Evolutionary conservation across 2,113 vertebrate species (phyloP).

Genomic region (Cinclus mexicanus): DNA sequence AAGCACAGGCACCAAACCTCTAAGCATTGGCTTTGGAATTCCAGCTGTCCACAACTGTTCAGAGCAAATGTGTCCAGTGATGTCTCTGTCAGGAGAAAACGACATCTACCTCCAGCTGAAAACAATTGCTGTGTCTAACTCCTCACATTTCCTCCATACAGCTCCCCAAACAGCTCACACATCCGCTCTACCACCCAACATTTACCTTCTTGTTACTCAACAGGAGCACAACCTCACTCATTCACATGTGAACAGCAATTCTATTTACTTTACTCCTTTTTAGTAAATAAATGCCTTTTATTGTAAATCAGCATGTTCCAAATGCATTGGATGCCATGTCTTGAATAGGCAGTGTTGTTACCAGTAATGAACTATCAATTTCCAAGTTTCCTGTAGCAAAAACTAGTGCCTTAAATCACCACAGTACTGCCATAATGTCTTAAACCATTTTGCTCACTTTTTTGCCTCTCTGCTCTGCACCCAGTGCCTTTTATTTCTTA

Average conservation of each 20-base stretch:
- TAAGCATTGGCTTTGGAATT: neutral
- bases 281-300: neutral
- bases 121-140: neutral
- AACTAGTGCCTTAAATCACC: neutral
- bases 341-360: neutral
- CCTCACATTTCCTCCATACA: neutral
- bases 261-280: neutral
- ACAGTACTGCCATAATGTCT: neutral
- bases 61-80: neutral
- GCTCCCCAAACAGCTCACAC: neutral
- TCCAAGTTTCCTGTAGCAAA: neutral
- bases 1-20: neutral
- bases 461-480: neutral
- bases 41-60: neutral
- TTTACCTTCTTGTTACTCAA: neutral
- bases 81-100: neutral
- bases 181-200: neutral
- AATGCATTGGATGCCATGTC: neutral
- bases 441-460: neutral
- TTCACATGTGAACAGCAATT: neutral
- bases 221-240: neutral
- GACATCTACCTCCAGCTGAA: neutral
- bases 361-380: neutral
- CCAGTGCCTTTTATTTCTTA: neutral
- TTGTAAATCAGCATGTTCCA: neutral